Conservation (phyloP, 2,888 invertebrate genomes). For the Anticlea derivata region DNA sequence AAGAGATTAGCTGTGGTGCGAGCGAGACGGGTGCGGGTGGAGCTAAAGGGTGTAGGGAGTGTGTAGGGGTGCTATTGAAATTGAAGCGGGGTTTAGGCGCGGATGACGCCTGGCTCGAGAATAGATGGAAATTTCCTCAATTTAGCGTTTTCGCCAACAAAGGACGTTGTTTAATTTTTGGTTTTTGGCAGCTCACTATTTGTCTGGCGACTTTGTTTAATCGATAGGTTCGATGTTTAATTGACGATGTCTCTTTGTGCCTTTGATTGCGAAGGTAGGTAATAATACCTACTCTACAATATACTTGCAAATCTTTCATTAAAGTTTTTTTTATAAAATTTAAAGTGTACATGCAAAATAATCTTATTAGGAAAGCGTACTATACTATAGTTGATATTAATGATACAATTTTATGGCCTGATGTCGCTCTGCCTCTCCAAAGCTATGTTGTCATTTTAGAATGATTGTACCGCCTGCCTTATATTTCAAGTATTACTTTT, state of each 20-base stretch:
- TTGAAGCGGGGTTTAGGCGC: slow-evolving; percentile 84
- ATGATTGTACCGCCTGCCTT: too few relatives aligned
- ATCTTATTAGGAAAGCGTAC: too few relatives aligned
- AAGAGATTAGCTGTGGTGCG: slow-evolving; percentile 39
- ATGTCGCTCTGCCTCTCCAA: too few relatives aligned
- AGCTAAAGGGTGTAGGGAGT: slow-evolving; percentile 83
- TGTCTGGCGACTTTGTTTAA: slow-evolving; percentile 46
- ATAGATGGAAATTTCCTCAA: slow-evolving; percentile 84
- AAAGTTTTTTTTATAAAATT: too few relatives aligned
- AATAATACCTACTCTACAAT: too few relatives aligned
- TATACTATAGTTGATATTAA: too few relatives aligned
- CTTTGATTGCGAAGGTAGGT: too few relatives aligned
- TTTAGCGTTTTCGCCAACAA: slow-evolving; percentile 83
- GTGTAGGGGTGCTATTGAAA: slow-evolving; percentile 82
- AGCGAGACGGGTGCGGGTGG: slow-evolving; percentile 61
- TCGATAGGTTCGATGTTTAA: not conserved
- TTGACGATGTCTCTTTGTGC: not conserved
- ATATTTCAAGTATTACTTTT: too few relatives aligned
- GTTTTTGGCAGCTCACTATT: slow-evolving; percentile 75
- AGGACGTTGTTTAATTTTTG: slow-evolving; percentile 83
- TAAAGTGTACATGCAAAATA: too few relatives aligned
- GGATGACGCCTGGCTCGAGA: slow-evolving; percentile 83
- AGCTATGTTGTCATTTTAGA: too few relatives aligned
- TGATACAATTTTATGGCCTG: too few relatives aligned
- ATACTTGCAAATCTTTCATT: too few relatives aligned